Base-by-base conservation (phyloP, 2,888 invertebrate genomes). In the Lobophora halterata region DNA sequence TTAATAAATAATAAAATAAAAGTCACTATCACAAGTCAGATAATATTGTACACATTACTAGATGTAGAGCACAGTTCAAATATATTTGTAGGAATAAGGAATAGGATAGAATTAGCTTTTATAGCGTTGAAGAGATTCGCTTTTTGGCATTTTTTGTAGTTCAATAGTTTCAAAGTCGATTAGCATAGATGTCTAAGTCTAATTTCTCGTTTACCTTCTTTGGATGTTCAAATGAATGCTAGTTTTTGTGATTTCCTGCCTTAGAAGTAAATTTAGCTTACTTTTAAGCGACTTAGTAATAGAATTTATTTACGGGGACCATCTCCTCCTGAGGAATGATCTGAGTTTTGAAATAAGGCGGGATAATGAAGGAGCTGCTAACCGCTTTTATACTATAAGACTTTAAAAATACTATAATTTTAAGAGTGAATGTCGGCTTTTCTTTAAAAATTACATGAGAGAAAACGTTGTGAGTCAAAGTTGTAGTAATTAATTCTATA, bases 131-230 rank as follows among this genome's bases (percentile, higher is more conserved):
- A 69, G 49, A 34, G 53, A 61, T 28, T 61, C 57, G 85, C 85
- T 86, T 86, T 77, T 78, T 79, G 78, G 80, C 82, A 78, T 63
- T 61, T 73, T 73, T 69, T 63, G 72, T 83, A 79, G 78, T 64
- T 61, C 44, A 36, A 69, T 79, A 79, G 72, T 73, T 72, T 72
- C 45, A 21, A 65, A 66, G 65, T 77, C 70, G 73, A 75, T 76
- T 74, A 73, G n/a, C 55, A 34, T 67, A 68, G 55, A 67, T 60
- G 40, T 63, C n/a, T n/a, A 65, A 59, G 60, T 56, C 55, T 65
- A 61, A 52, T 68, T 72, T 73, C 61, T 55, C 34, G 58, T 59
- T 63, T 52, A 59, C 49, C 60, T 72, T 65, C 59, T 70, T 75
- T 72, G 72, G 50, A 44, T 50, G 46, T 58, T 61, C 58, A 71